A percentile compares a stretch with the other conserved stretches of the same genome.
Evolutionary conservation across 2,797 vertebrate genomes (phyloP).

Genomic region (Streptopelia turtur): DNA sequence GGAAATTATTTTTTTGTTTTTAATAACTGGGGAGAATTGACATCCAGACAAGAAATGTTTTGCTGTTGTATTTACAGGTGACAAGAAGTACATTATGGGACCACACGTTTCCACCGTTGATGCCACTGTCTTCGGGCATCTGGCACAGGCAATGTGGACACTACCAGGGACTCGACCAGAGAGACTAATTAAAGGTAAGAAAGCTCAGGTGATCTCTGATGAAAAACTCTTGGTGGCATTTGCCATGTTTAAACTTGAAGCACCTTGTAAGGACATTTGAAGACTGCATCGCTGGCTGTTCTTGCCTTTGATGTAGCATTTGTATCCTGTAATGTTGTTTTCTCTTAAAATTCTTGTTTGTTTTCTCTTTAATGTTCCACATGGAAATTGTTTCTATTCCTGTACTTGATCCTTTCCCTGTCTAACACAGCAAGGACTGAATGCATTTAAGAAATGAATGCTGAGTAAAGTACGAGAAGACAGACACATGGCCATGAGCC

Average conservation of each 20-base stretch:
- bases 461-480: not conserved
- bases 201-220: not conserved
- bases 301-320: not conserved
- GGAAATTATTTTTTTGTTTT: not conserved
- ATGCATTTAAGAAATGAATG: not conserved
- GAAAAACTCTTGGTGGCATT: not conserved
- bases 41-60: not conserved
- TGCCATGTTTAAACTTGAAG: not conserved
- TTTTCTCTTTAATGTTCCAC: not conserved
- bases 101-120: conserved; percentile 93
- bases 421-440: not conserved
- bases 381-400: not conserved
- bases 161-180: conserved; percentile 94
- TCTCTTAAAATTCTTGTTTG: not conserved
- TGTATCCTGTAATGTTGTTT: not conserved
- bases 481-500: not conserved
- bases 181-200: conserved; percentile 93
- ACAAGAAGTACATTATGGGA: conserved; percentile 99
- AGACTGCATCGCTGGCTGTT: not conserved
- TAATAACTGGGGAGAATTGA: not conserved
- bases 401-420: not conserved
- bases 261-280: not conserved
- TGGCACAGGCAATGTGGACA: conserved; percentile 98
- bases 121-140: conserved; percentile 94
- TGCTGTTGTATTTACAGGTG: conserved; percentile 80